A percentile compares a stretch with the other conserved stretches of the same genome.
Conservation (phyloP, 2,797 vertebrate species). For the Clarias laeviceps region DNA sequence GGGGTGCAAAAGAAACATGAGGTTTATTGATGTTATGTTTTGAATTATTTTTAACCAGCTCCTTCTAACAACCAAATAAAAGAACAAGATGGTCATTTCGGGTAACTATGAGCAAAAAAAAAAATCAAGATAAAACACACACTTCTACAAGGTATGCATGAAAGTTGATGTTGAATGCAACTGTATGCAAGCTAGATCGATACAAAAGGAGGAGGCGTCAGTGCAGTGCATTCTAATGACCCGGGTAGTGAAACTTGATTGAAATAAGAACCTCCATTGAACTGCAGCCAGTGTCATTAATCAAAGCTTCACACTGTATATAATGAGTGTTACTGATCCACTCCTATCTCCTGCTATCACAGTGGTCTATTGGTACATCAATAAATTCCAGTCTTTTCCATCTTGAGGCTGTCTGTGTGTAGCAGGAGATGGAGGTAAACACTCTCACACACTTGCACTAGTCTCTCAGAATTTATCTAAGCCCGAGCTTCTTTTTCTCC, state of each 20-base stretch:
- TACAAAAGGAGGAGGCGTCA: constrained; percentile 12
- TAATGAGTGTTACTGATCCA: background rate
- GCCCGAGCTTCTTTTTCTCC: constrained; percentile 90
- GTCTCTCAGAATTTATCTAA: constrained; percentile 72
- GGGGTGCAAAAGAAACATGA: constrained; percentile 11
- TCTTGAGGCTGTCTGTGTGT: background rate
- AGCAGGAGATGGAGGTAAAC: constrained; percentile 10
- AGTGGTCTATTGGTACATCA: background rate
- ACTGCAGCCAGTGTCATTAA: background rate
- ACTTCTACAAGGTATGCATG: background rate
- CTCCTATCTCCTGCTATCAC: background rate
- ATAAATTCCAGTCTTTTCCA: constrained; percentile 10
- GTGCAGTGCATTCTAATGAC: constrained; percentile 25
- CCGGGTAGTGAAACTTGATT: background rate
- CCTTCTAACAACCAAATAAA: background rate
- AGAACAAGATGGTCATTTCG: background rate
- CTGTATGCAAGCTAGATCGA: constrained; percentile 14
- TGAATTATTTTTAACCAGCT: constrained; percentile 19
- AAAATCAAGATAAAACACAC: background rate
- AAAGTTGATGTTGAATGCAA: background rate
- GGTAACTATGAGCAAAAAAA: background rate
- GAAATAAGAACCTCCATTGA: background rate
- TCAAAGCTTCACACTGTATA: constrained; percentile 14
- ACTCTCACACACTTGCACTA: constrained; percentile 24
- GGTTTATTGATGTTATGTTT: constrained; percentile 54